These are phyloP conservation scores for Ameiurus melas DNA, from an alignment of 2,113 vertebrate species.

Conservation along the genomic window DNA sequence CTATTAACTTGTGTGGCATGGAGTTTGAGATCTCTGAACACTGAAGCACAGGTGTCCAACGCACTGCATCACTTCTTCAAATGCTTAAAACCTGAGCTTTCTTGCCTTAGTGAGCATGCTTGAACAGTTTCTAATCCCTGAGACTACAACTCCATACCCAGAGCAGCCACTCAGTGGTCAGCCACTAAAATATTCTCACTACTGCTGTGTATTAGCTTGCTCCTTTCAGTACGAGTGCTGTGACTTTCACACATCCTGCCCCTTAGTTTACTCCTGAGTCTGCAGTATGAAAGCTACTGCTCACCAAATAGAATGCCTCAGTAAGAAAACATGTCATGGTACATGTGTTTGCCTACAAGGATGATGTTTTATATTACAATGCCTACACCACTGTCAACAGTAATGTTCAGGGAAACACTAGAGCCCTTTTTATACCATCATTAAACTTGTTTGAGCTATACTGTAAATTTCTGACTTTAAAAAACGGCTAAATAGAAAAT, in stretches of 20 bases:
- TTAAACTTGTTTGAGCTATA: neutral
- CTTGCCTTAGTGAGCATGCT: neutral
- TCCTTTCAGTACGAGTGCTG: neutral
- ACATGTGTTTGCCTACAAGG: neutral
- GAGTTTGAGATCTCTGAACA: neutral
- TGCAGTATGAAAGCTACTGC: neutral
- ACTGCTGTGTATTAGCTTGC: neutral
- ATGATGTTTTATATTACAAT: neutral
- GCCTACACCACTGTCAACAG: no score
- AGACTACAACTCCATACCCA: neutral
- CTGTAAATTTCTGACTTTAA: neutral
- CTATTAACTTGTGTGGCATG: neutral
- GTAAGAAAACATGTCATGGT: neutral
- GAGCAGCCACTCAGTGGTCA: neutral
- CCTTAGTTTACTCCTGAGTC: neutral
- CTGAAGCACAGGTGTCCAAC: neutral
- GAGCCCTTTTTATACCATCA: neutral
- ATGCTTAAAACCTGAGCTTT: neutral
- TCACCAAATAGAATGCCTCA: neutral
- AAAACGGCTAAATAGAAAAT: neutral
- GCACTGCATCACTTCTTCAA: neutral
- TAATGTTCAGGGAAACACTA: no score
- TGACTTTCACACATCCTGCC: neutral
- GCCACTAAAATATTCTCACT: neutral
- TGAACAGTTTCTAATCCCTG: neutral